These are phyloP conservation scores for Andrena fulva DNA, from an alignment of 2,888 invertebrate genomes.

Conservation along the genomic window DNA sequence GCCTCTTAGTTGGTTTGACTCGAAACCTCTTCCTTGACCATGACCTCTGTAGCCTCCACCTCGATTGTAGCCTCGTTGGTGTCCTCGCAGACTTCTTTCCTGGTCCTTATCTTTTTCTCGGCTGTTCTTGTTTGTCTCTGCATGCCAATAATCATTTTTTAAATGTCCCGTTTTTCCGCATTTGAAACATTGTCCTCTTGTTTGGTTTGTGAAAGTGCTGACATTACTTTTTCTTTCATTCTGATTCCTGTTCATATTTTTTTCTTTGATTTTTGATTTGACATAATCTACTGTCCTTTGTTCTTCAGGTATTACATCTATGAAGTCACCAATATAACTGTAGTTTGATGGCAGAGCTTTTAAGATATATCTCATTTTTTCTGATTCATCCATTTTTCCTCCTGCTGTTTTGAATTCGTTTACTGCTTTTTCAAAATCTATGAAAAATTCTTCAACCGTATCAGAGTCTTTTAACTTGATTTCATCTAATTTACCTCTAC, in stretches of 20 bases:
- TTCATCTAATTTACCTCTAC: conserved; percentile 51
- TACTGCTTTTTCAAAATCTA: conserved; percentile 63
- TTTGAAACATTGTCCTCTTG: not conserved
- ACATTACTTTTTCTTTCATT: not conserved
- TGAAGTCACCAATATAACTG: conserved; percentile 71
- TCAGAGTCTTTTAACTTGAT: conserved; percentile 58
- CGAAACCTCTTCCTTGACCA: not conserved
- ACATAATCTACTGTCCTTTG: conserved; percentile 71
- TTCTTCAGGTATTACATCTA: conserved; percentile 65
- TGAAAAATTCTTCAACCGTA: conserved; percentile 58
- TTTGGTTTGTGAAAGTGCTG: not conserved
- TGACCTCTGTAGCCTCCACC: not conserved
- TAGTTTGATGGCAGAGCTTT: conserved; percentile 65
- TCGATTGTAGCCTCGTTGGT: not conserved
- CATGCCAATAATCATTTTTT: not conserved
- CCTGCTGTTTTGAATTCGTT: conserved; percentile 69
- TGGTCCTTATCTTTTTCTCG: no score
- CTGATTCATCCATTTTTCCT: conserved; percentile 58
- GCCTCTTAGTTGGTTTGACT: not conserved
- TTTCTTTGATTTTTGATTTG: conserved; percentile 64
- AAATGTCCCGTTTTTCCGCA: not conserved
- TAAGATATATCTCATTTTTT: conserved; percentile 72
- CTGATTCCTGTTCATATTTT: conserved; percentile 19
- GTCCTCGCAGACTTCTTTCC: not conserved
- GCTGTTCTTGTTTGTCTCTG: not conserved